Conservation (phyloP, 2,888 invertebrate genomes). For the Plutella xylostella region DNA sequence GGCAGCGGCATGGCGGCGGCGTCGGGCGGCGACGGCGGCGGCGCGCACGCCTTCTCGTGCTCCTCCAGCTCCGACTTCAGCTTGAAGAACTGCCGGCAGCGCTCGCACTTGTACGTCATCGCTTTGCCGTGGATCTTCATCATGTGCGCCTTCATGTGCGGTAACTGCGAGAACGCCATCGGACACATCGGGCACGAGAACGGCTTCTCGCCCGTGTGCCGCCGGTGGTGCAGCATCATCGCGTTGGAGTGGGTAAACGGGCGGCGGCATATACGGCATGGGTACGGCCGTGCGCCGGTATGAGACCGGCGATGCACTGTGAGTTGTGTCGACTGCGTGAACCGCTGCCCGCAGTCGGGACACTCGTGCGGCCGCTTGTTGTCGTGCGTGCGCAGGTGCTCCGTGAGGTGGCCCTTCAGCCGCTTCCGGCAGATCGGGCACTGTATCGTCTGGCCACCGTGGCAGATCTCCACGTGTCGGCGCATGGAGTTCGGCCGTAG, state of each 20-base stretch:
- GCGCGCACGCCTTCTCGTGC: slow-evolving; percentile 62
- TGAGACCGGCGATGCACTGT: slow-evolving; percentile 88
- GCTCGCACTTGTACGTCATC: slow-evolving; percentile 81
- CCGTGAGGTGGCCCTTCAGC: slow-evolving; percentile 83
- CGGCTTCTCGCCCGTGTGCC: slow-evolving; percentile 89
- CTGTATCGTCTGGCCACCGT: slow-evolving; percentile 80
- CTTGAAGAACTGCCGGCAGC: slow-evolving; percentile 80
- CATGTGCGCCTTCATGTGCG: slow-evolving; percentile 92
- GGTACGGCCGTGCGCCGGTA: slow-evolving; percentile 85
- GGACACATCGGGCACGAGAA: slow-evolving; percentile 79
- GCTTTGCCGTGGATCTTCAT: slow-evolving; percentile 83
- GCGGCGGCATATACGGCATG: slow-evolving; percentile 83
- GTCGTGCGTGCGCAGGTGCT: slow-evolving; percentile 85
- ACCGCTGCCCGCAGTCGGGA: slow-evolving; percentile 80
- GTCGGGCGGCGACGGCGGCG: slow-evolving; percentile 45
- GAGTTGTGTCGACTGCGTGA: slow-evolving; percentile 86
- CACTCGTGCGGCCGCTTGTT: slow-evolving; percentile 83
- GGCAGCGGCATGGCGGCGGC: slow-evolving; percentile 74
- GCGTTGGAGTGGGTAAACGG: slow-evolving; percentile 89
- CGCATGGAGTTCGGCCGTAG: slow-evolving; percentile 79
- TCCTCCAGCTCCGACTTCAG: slow-evolving; percentile 78
- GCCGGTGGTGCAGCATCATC: slow-evolving; percentile 82
- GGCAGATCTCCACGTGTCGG: slow-evolving; percentile 81
- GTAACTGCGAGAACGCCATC: slow-evolving; percentile 82
- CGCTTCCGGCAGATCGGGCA: slow-evolving; percentile 86